Conservation (phyloP, 1,140 invertebrate genomes). For the Drosophila subpulchrella region DNA sequence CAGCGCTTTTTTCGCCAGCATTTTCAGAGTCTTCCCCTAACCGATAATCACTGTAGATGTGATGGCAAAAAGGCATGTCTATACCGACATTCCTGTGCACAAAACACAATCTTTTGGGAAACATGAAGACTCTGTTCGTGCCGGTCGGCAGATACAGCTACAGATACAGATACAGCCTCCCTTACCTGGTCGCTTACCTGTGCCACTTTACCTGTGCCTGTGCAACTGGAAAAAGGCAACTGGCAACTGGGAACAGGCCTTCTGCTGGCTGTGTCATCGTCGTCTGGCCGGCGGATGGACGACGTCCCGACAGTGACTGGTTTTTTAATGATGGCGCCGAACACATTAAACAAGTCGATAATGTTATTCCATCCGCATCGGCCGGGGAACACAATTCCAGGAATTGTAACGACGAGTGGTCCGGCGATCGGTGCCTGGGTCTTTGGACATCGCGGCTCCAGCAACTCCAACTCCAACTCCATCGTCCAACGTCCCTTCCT, state of each 20-base stretch:
- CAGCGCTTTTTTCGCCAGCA: conserved; percentile 16
- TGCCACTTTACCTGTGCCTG: conserved; percentile 30
- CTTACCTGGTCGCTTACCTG: conserved; percentile 44
- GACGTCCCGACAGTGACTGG: conserved; percentile 68
- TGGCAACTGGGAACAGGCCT: not conserved
- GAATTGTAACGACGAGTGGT: conserved; percentile 65
- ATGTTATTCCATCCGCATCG: conserved; percentile 75
- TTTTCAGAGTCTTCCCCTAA: conserved; percentile 37
- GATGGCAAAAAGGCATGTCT: conserved; percentile 53
- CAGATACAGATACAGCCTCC: conserved; percentile 34
- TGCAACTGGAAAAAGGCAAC: conserved; percentile 12
- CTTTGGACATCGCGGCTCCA: conserved; percentile 25
- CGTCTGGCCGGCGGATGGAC: conserved; percentile 63
- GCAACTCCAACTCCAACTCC: not conserved
- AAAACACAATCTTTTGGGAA: conserved; percentile 62
- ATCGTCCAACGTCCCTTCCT: conserved; percentile 13
- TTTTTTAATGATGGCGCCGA: conserved; percentile 80
- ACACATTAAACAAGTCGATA: conserved; percentile 78
- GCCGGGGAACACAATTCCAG: conserved; percentile 69
- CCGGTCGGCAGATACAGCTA: conserved; percentile 44
- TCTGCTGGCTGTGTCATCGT: conserved; percentile 54
- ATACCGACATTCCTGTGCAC: conserved; percentile 53
- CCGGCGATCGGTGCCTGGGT: conserved; percentile 32
- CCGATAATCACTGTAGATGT: conserved; percentile 57
- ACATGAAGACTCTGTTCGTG: conserved; percentile 63